phyloP scores from a whole-genome alignment of 2,113 vertebrate genomes.

The Paramormyrops kingsleyae region DNA sequence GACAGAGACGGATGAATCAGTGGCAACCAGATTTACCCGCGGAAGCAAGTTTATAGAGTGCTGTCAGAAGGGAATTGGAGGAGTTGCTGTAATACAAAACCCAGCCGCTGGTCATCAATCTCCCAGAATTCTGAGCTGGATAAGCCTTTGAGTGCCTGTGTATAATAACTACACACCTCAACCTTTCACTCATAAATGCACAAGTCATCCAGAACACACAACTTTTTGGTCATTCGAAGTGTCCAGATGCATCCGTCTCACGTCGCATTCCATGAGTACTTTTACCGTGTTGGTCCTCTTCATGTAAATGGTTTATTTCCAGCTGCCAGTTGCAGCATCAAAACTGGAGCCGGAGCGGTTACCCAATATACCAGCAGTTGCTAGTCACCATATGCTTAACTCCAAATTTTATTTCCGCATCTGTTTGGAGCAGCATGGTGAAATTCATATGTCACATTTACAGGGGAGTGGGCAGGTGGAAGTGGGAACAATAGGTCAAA shows the following conservation, averaged over 20 bases:
- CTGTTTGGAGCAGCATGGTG: neutral
- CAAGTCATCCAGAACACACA: constrained; percentile 26
- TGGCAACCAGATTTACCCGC: constrained; percentile 57
- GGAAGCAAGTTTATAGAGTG: constrained; percentile 64
- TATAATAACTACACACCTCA: constrained; percentile 30
- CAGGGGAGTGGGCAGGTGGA: neutral
- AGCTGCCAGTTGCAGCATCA: neutral
- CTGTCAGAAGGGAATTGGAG: constrained; percentile 55
- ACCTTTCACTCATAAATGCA: constrained; percentile 15
- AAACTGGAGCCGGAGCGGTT: neutral
- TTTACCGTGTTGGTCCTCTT: neutral
- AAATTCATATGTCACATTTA: neutral
- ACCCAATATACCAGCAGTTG: neutral
- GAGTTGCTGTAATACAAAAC: constrained; percentile 57
- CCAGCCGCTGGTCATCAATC: constrained; percentile 64
- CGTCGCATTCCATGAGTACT: neutral
- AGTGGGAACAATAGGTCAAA: neutral
- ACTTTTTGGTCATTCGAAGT: constrained; percentile 2
- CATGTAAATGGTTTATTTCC: neutral
- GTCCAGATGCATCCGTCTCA: neutral
- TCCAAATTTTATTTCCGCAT: neutral
- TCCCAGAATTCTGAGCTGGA: constrained; percentile 44
- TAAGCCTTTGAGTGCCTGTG: constrained; percentile 39
- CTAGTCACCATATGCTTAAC: neutral
- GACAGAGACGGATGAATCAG: constrained; percentile 36